These are phyloP conservation scores for Sphecodes monilicornis DNA, from an alignment of 2,888 invertebrate genomes.

Conservation along the genomic window DNA sequence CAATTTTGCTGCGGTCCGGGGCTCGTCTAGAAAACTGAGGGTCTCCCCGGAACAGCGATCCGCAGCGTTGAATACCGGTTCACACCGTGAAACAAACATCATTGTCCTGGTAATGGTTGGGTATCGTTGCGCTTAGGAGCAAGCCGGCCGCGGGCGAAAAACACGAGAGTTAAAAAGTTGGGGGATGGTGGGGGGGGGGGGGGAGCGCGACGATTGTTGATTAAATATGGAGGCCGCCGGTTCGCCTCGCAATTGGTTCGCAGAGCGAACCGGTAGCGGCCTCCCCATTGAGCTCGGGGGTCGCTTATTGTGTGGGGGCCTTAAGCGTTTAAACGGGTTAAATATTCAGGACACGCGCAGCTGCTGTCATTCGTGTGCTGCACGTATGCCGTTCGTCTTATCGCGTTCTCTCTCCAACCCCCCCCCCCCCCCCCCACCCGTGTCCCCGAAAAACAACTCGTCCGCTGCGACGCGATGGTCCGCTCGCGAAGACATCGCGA, in stretches of 20 bases:
- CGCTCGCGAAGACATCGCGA: constrained; percentile 23
- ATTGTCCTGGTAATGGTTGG: constrained; percentile 13
- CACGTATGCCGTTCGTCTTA: constrained; percentile 76
- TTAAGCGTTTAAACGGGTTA: constrained; percentile 74
- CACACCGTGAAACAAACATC: constrained; percentile 16
- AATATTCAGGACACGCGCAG: constrained; percentile 79
- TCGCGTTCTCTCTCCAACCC: constrained; percentile 64
- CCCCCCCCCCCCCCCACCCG: constrained; percentile 18
- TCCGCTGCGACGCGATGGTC: constrained; percentile 48
- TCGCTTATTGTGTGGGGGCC: constrained; percentile 71
- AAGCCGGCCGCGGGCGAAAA: constrained; percentile 2
- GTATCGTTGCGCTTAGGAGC: constrained; percentile 20
- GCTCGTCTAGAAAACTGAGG: neutral
- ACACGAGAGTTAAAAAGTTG: neutral
- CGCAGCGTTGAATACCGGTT: constrained; percentile 5
- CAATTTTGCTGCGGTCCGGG: neutral
- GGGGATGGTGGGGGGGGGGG: constrained; percentile 15
- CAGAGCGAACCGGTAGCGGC: constrained; percentile 31
- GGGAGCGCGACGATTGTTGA: constrained; percentile 65
- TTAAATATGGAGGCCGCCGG: constrained; percentile 78
- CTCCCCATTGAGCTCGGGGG: constrained; percentile 58
- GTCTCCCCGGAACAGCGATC: neutral
- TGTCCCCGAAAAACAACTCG: constrained; percentile 73
- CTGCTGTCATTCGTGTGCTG: constrained; percentile 72
- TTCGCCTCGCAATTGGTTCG: constrained; percentile 60